These are phyloP conservation scores for Brenthis ino DNA, from an alignment of 2,888 invertebrate species.

Conservation along the genomic window DNA sequence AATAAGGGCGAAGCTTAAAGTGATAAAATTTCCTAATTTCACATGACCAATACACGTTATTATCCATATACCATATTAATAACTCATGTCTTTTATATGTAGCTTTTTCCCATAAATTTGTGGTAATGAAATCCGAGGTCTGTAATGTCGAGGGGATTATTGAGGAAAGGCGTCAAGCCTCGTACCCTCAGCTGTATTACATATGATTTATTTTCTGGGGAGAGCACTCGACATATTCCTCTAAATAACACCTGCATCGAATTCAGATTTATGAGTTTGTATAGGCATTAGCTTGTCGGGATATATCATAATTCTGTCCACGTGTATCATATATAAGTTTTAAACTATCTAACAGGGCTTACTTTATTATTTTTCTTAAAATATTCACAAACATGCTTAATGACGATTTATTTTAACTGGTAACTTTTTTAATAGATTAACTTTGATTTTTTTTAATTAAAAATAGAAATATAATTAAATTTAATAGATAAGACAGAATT, in stretches of 20 bases:
- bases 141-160: constrained; percentile 44
- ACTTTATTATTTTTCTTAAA: no score
- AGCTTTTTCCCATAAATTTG: constrained; percentile 43
- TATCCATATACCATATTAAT: neutral
- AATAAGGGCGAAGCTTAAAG: no score
- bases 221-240: constrained; percentile 54
- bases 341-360: neutral
- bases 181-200: constrained; percentile 54
- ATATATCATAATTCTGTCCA: constrained; percentile 31
- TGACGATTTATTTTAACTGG: neutral
- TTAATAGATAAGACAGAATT: neutral
- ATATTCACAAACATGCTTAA: no score
- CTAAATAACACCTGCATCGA: constrained; percentile 50
- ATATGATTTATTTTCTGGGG: constrained; percentile 56
- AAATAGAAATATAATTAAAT: neutral
- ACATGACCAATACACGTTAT: neutral
- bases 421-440: no score
- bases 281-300: constrained; percentile 45
- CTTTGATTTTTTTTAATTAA: no score
- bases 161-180: constrained; percentile 49
- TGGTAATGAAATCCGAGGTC: constrained; percentile 57
- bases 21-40: no score
- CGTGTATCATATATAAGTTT: neutral
- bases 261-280: constrained; percentile 44
- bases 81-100: neutral